Evolutionary conservation across 2,113 vertebrate species (phyloP), one percentile per base, ranked within the genome.

Genomic region (Acanthisitta chloris): DNA sequence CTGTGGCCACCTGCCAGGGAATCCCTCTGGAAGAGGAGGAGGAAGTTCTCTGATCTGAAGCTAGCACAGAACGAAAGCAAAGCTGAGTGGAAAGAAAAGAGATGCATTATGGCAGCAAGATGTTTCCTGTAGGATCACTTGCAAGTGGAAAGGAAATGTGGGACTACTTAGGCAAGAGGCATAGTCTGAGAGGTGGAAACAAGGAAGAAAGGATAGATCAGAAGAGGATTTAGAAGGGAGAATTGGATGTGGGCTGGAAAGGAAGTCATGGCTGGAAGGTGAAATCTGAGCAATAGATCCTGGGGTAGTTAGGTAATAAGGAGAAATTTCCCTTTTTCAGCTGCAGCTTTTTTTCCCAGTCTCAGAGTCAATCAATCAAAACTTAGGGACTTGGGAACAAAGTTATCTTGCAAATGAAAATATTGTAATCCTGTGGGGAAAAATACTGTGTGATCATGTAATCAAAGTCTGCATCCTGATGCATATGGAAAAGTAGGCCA

Each of bases 221-320:
- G 94, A 93, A 88, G 59, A 96, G 72, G 59, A 58, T 93, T 94
- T 96, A 83, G 64, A 49, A 88, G 33, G 17, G 52, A 90, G 31
- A 85, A 76, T 4, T 83, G 54, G 49, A 88, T 74, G 77, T 64
- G 71, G 80, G 57, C 33, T 94, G 78, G n/a, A 86, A 84, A 94
- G 86, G 83, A 94, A 94, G 78, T 81, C 25, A 64, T 40, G 51
- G 40, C 59, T 87, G 29, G 49, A 88, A 94, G 80, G 45, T 46
- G 72, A 93, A 92, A 93, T 86, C 86, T 86, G 76, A 97, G 64
- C 78, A 96, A 83, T 29, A 88, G 59, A 82, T 95, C 65, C 91
- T 89, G 58, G 45, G 14, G 49, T 83, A 90, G 52, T 82, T 69
- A 65, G 57, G 70, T 77, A 83, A 87, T 5, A 24, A 80, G 66